Evolutionary conservation across 2,888 invertebrate species (phyloP).

Genomic region (Drosophila yooni): DNA sequence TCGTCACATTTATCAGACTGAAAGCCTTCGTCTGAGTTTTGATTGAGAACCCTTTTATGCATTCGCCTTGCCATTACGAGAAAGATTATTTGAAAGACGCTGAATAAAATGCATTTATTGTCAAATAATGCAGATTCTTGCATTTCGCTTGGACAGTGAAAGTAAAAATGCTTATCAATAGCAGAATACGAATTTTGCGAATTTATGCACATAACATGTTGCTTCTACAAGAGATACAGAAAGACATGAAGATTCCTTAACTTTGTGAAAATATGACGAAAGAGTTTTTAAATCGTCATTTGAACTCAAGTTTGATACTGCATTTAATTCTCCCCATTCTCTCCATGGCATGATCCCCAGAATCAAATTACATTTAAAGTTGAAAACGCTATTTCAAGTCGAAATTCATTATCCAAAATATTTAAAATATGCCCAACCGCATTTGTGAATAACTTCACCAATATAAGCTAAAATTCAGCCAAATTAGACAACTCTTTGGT

Average conservation of each 20-base stretch:
- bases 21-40: slow-evolving; percentile 46
- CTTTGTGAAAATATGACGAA: neutral
- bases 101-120: slow-evolving; percentile 35
- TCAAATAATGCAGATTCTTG: slow-evolving; percentile 19
- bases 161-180: neutral
- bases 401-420: neutral
- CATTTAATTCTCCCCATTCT: too few relatives aligned
- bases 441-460: neutral
- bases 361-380: neutral
- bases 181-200: neutral
- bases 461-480: neutral
- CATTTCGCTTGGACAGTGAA: slow-evolving; percentile 12
- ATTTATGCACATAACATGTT: neutral
- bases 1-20: slow-evolving; percentile 38
- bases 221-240: neutral
- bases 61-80: slow-evolving; percentile 44
- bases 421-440: neutral
- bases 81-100: slow-evolving; percentile 15
- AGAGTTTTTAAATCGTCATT: too few relatives aligned
- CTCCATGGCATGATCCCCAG: neutral
- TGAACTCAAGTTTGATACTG: neutral
- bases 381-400: neutral
- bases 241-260: neutral
- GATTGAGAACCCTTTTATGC: slow-evolving; percentile 65
- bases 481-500: slow-evolving; percentile 21